phyloP scores from a whole-genome alignment of 2,113 vertebrate species.

The Bubalus kerabau region DNA sequence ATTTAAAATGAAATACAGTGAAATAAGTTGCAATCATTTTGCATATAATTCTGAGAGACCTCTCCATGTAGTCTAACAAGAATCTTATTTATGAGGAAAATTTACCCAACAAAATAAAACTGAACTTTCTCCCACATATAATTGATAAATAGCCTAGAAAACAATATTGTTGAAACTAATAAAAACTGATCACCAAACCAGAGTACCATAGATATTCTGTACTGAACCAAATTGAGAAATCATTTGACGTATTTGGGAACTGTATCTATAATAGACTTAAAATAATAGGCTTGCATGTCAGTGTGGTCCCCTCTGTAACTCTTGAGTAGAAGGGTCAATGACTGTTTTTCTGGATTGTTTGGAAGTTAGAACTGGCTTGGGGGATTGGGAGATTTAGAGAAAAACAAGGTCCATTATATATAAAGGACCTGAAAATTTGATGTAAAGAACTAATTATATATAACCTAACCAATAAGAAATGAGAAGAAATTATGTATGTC shows the following conservation, averaged over 20 bases:
- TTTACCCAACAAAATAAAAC: slow-evolving; percentile 15
- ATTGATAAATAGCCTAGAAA: neutral
- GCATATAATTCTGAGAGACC: neutral
- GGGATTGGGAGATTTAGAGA: neutral
- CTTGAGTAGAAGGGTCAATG: neutral
- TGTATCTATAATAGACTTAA: neutral
- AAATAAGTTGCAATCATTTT: slow-evolving; percentile 15
- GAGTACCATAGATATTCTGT: neutral
- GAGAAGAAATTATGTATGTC: neutral
- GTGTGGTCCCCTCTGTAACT: neutral
- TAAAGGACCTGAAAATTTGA: neutral
- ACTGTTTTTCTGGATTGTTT: neutral
- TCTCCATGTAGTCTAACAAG: neutral
- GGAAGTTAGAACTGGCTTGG: neutral
- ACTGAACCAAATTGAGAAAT: neutral
- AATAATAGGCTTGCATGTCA: neutral
- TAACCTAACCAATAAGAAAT: neutral
- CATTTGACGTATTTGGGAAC: neutral
- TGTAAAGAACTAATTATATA: neutral
- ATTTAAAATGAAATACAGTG: neutral
- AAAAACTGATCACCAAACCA: neutral
- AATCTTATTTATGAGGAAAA: neutral
- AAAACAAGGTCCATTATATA: neutral
- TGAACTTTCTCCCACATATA: neutral
- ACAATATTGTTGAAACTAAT: neutral